Evolutionary conservation across 1,140 invertebrate species (phyloP).

Genomic region (Littorina saxatilis): DNA sequence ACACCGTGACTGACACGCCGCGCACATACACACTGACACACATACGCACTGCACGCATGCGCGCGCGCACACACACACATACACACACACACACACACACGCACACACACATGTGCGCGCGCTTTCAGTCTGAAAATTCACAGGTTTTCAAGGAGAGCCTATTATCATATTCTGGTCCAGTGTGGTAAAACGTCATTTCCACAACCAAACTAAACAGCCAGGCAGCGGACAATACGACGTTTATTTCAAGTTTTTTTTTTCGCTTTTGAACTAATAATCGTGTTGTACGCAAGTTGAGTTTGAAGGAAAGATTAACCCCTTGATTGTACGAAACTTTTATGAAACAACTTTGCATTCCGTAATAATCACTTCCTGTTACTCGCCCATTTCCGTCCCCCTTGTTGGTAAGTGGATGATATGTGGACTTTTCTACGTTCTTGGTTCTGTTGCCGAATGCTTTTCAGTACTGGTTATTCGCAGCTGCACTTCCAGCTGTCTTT

Average conservation of each 20-base stretch:
- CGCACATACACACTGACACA: not conserved
- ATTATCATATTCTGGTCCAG: not conserved
- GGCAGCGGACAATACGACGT: not conserved
- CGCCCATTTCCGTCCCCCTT: not conserved
- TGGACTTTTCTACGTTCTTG: too few species aligned
- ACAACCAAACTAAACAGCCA: not conserved
- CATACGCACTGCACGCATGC: not conserved
- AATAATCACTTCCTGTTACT: conserved; percentile 1
- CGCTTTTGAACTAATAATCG: not conserved
- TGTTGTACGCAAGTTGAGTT: not conserved
- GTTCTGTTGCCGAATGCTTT: not conserved
- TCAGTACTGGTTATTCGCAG: not conserved
- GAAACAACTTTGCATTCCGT: not conserved
- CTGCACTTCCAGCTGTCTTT: not conserved
- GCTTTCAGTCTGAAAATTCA: not conserved
- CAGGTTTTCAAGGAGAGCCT: not conserved
- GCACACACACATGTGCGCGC: not conserved
- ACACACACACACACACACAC: not conserved
- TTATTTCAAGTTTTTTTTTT: not conserved
- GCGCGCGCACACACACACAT: not conserved
- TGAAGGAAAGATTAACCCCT: not conserved
- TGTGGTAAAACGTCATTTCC: not conserved
- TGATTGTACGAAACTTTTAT: not conserved
- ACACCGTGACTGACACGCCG: too few species aligned
- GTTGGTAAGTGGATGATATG: too few species aligned